These are phyloP conservation scores for Polydrusus cervinus DNA, from an alignment of 2,888 invertebrate species.

Conservation along the genomic window DNA sequence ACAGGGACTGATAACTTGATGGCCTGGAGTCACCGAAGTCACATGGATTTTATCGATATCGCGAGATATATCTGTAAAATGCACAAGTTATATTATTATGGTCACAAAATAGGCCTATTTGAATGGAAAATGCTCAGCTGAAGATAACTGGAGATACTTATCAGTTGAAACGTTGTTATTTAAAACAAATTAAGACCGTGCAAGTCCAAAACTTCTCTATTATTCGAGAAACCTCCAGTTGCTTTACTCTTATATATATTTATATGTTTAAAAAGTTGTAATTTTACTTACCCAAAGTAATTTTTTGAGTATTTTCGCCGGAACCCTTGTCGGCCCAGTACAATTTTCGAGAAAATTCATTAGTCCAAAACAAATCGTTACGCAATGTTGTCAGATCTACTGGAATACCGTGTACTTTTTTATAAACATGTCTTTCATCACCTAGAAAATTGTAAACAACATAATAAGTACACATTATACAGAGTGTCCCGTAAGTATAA, in stretches of 20 bases:
- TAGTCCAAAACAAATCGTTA: constrained; percentile 83
- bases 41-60: constrained; percentile 39
- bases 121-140: too few species aligned
- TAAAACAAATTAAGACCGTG: too few species aligned
- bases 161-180: too few species aligned
- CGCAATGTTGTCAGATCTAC: constrained; percentile 76
- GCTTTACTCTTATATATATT: too few species aligned
- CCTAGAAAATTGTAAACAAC: constrained; percentile 60
- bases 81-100: background rate
- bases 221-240: too few species aligned
- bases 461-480: background rate
- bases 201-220: too few species aligned
- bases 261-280: too few species aligned
- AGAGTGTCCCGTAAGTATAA: too few species aligned
- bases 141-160: too few species aligned
- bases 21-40: constrained; percentile 45
- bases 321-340: constrained; percentile 76
- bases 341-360: constrained; percentile 73
- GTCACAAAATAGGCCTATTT: too few species aligned
- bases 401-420: constrained; percentile 69
- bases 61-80: constrained; percentile 39
- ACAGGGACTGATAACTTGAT: constrained; percentile 69
- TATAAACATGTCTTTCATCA: constrained; percentile 68
- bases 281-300: constrained; percentile 66
- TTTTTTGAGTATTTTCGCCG: constrained; percentile 66